A percentile compares a stretch with the other conserved stretches of the same genome.
These are phyloP conservation scores for Dallia pectoralis DNA, from an alignment of 2,797 vertebrate species.

Conservation along the genomic window DNA sequence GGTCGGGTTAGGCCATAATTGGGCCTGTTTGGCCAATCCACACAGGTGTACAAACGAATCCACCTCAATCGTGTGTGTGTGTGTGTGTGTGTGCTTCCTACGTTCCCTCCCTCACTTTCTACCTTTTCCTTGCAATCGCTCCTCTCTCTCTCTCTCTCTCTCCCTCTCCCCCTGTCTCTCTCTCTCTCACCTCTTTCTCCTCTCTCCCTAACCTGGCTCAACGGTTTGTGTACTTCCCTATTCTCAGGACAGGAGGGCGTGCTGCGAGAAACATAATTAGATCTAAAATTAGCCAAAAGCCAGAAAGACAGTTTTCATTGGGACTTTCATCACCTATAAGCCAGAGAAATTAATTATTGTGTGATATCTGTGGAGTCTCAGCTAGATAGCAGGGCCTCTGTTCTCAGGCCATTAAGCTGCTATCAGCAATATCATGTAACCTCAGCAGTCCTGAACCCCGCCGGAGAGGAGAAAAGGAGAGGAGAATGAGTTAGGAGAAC, in stretches of 20 bases:
- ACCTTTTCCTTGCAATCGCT: background rate
- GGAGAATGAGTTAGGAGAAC: no score
- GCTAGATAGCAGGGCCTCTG: conserved; percentile 66
- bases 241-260: conserved; percentile 44
- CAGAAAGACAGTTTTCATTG: conserved; percentile 61
- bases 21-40: conserved; percentile 80
- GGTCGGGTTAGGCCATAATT: conserved; percentile 78
- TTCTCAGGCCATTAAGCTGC: conserved; percentile 61
- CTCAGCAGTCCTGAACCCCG: conserved; percentile 66
- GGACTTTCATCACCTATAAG: conserved; percentile 68
- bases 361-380: conserved; percentile 68
- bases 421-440: conserved; percentile 72
- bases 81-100: conserved; percentile 14
- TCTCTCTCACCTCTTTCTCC: background rate
- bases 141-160: conserved; percentile 5
- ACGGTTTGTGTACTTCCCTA: conserved; percentile 20
- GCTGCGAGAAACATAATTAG: conserved; percentile 54
- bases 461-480: no score
- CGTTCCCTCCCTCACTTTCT: conserved; percentile 1
- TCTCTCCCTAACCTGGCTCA: conserved; percentile 1
- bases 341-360: conserved; percentile 71
- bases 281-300: conserved; percentile 61
- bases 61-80: conserved; percentile 61
- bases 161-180: background rate
- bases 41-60: conserved; percentile 79